These are phyloP conservation scores for Petaurus breviceps DNA, from an alignment of 2,113 vertebrate species.

Conservation along the genomic window DNA sequence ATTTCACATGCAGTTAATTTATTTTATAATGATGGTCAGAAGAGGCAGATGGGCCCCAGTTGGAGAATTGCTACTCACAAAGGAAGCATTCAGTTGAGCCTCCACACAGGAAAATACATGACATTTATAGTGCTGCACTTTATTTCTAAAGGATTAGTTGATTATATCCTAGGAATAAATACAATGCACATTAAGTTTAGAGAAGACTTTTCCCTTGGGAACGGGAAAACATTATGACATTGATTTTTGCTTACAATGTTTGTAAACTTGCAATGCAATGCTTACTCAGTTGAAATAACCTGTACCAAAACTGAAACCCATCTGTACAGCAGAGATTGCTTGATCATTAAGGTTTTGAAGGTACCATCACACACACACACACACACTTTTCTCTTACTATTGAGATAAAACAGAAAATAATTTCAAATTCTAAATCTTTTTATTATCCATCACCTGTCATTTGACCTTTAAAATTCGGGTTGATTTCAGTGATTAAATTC, in stretches of 20 bases:
- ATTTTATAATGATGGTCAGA: constrained; percentile 34
- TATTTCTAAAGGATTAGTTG: constrained; percentile 79
- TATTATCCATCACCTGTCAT: not conserved
- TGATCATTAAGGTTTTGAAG: constrained; percentile 20
- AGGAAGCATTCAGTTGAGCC: constrained; percentile 64
- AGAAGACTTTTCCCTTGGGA: constrained; percentile 76
- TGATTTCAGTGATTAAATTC: constrained; percentile 35
- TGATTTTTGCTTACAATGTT: constrained; percentile 76
- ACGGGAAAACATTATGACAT: constrained; percentile 77
- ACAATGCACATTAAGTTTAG: constrained; percentile 71
- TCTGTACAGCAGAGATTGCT: constrained; percentile 2
- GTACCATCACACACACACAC: not conserved
- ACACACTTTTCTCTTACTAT: not conserved
- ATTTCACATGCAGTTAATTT: constrained; percentile 25
- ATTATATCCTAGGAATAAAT: constrained; percentile 80
- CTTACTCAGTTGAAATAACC: constrained; percentile 63
- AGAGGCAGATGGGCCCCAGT: constrained; percentile 35
- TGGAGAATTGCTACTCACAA: constrained; percentile 63
- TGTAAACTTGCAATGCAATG: constrained; percentile 76
- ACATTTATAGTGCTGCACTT: constrained; percentile 69
- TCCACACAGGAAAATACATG: constrained; percentile 67
- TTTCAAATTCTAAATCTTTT: constrained; percentile 13
- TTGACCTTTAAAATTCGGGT: constrained; percentile 12
- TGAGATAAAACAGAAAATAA: constrained; percentile 17
- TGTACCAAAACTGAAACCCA: constrained; percentile 31